Evolutionary conservation across 2,797 vertebrate genomes (phyloP).

Genomic region (Nannoperca australis): DNA sequence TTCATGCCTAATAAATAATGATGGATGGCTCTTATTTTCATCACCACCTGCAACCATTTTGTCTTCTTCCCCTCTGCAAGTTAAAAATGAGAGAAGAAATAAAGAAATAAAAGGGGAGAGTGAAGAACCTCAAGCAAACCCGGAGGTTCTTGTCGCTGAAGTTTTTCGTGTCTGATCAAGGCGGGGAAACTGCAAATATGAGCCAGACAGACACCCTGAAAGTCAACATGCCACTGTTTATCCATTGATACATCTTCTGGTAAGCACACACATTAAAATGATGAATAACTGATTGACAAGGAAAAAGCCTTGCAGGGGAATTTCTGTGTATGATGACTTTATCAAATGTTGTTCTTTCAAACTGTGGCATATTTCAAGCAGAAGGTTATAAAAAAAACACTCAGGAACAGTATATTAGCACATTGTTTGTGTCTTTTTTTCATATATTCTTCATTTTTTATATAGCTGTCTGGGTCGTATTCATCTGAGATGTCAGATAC

Average conservation of each 20-base stretch:
- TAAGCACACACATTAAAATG: constrained; percentile 20
- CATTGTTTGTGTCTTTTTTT: neutral
- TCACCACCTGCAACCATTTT: constrained; percentile 99
- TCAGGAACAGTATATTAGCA: neutral
- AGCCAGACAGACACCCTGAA: constrained; percentile 72
- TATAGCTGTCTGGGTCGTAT: neutral
- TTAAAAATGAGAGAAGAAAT: constrained; percentile 94
- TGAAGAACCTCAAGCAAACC: constrained; percentile 87
- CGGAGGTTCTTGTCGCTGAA: constrained; percentile 75
- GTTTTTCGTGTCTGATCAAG: constrained; percentile 67
- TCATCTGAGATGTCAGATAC: neutral
- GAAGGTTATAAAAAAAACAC: neutral
- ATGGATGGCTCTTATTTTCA: constrained; percentile 99
- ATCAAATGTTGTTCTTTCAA: constrained; percentile 34
- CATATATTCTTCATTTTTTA: neutral
- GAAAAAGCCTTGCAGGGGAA: constrained; percentile 18
- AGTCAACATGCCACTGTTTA: constrained; percentile 74
- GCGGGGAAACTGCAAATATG: constrained; percentile 58
- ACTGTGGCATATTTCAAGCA: constrained; percentile 1
- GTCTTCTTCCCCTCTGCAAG: constrained; percentile 93
- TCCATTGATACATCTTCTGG: constrained; percentile 47
- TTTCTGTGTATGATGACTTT: constrained; percentile 27
- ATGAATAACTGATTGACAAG: constrained; percentile 48
- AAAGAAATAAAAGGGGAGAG: constrained; percentile 92
- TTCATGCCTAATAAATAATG: constrained; percentile 99